Conservation (phyloP, 1,140 invertebrate genomes). For the Hylaeus volcanicus region DNA sequence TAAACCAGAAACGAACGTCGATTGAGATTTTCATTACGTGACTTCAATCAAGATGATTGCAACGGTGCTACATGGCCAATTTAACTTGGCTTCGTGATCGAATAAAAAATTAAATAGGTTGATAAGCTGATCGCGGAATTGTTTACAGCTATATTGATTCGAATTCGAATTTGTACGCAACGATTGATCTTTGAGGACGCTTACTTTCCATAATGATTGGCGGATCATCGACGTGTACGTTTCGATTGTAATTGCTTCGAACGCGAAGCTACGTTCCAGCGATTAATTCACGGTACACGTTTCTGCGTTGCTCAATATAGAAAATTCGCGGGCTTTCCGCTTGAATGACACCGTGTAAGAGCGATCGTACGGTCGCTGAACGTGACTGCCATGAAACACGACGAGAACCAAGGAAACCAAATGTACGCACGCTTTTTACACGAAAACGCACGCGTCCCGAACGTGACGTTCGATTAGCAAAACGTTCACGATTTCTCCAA, state of each 20-base stretch:
- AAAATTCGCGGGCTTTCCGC: background rate
- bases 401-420: background rate
- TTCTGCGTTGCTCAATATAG: slow-evolving; percentile 44
- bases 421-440: slow-evolving; percentile 26
- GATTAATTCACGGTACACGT: slow-evolving; percentile 11
- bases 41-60: background rate
- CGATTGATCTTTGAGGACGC: background rate
- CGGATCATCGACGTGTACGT: slow-evolving; percentile 58
- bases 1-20: background rate
- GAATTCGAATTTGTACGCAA: background rate
- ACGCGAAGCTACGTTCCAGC: slow-evolving; percentile 33
- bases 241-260: slow-evolving; percentile 40
- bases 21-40: background rate
- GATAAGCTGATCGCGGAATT: slow-evolving; percentile 5
- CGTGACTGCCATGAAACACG: background rate
- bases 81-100: background rate
- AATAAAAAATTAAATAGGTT: slow-evolving; percentile 10
- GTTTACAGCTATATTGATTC: background rate
- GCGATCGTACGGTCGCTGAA: background rate
- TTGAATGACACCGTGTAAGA: background rate
- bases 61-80: slow-evolving; percentile 21
- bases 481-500: background rate
- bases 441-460: slow-evolving; percentile 18
- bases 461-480: background rate
- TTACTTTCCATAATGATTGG: background rate